Conservation (phyloP, 35 echinoderm and acorn worm genomes). For the Ophiothrix spiculata region DNA sequence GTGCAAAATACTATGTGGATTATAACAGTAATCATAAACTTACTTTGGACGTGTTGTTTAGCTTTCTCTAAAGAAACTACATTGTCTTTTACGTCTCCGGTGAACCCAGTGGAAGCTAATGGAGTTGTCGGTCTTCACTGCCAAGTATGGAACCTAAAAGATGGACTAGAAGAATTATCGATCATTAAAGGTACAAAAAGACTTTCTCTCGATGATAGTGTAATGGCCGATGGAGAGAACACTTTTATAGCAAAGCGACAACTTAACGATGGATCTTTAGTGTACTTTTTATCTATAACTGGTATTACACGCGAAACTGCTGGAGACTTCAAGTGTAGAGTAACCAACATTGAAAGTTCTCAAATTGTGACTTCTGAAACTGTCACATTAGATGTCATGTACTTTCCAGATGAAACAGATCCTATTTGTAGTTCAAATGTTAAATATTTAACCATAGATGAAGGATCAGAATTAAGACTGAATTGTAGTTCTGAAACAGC, state of each 20-base stretch:
- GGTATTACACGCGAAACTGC: neutral
- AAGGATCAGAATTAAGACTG: neutral
- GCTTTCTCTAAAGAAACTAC: neutral
- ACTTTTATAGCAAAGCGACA: neutral
- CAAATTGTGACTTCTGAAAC: neutral
- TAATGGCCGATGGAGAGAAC: neutral
- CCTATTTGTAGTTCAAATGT: neutral
- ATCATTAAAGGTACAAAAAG: neutral
- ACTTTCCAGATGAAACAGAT: slow-evolving; percentile 1
- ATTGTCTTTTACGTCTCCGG: neutral
- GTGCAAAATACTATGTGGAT: neutral
- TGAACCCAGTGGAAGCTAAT: neutral
- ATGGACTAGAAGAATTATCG: neutral
- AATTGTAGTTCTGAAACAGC: neutral
- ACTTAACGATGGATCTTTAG: neutral
- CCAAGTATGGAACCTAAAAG: neutral
- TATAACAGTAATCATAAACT: neutral
- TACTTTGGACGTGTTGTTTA: neutral
- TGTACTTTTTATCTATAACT: neutral
- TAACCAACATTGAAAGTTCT: neutral
- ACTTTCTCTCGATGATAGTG: neutral
- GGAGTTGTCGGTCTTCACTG: neutral
- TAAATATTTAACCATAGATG: neutral
- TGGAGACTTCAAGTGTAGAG: neutral
- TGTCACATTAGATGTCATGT: neutral